Percentiles rank a stretch among this genome's conserved stretches.
phyloP scores from a whole-genome alignment of 2,797 vertebrate genomes.

The Muscicapa comitata region DNA sequence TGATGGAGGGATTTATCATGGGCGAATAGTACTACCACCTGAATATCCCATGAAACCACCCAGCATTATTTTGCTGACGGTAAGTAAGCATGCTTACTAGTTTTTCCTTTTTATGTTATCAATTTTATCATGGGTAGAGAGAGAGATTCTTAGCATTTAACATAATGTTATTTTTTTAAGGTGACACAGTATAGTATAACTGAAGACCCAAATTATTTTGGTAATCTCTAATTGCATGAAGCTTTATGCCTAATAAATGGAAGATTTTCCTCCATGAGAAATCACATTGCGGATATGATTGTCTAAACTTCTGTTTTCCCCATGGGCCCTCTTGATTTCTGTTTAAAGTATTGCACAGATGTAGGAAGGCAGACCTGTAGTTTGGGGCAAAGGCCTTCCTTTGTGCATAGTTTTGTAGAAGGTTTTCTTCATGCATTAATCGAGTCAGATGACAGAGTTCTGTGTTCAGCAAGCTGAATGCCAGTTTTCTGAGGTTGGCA shows the following conservation, averaged over 20 bases:
- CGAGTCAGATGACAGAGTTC: not conserved
- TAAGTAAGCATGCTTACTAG: slow-evolving; percentile 81
- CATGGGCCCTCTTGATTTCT: not conserved
- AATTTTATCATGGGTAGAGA: not conserved
- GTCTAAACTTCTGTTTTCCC: not conserved
- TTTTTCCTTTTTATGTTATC: not conserved
- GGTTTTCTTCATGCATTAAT: not conserved
- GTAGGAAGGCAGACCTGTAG: not conserved
- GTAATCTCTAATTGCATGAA: not conserved
- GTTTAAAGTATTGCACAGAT: not conserved
- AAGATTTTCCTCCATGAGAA: not conserved
- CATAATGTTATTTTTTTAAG: not conserved
- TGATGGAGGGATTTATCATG: slow-evolving; percentile 94
- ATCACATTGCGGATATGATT: not conserved
- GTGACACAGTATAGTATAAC: not conserved
- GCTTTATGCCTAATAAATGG: not conserved
- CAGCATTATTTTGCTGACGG: slow-evolving; percentile 96
- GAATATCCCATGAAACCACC: slow-evolving; percentile 99
- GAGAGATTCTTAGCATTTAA: not conserved
- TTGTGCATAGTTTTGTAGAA: not conserved
- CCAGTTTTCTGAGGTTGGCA: not conserved
- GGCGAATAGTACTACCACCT: slow-evolving; percentile 93
- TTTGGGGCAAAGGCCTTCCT: not conserved
- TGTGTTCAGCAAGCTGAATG: not conserved
- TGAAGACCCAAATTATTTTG: not conserved